Evolutionary conservation across 2,888 invertebrate species (phyloP).

Genomic region (Scelioninae gen. 2): DNA sequence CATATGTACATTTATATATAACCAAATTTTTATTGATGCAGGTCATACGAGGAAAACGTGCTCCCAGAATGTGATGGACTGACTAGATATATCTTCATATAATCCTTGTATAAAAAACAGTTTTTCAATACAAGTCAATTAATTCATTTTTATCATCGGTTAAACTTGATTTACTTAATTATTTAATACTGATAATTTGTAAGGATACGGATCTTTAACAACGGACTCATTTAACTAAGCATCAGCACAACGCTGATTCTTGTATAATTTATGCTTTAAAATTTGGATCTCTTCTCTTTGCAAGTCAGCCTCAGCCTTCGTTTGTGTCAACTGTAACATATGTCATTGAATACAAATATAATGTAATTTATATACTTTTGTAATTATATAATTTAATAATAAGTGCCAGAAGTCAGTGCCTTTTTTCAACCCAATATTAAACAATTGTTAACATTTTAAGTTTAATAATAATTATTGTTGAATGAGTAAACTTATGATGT

Average conservation of each 20-base stretch:
- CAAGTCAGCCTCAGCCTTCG: conserved; percentile 78
- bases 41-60: conserved; percentile 76
- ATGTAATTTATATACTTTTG: conserved; percentile 12
- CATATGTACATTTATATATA: conserved; percentile 45
- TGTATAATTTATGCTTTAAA: conserved; percentile 70
- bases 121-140: too few species aligned
- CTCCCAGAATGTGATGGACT: conserved; percentile 70
- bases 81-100: not conserved
- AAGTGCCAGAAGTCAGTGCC: too few species aligned
- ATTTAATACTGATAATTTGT: too few species aligned
- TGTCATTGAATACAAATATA: not conserved
- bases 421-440: too few species aligned
- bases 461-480: too few species aligned
- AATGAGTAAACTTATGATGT: too few species aligned
- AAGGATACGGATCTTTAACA: too few species aligned
- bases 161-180: too few species aligned
- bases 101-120: too few species aligned
- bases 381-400: conserved; percentile 51
- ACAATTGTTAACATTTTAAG: too few species aligned
- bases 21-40: conserved; percentile 62
- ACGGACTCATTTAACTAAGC: too few species aligned
- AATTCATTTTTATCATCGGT: too few species aligned
- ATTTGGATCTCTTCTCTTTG: conserved; percentile 78
- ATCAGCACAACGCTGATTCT: conserved; percentile 56
- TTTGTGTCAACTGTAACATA: conserved; percentile 78